These are phyloP conservation scores for Apantesis nais DNA, from an alignment of 2,888 invertebrate species.

Conservation along the genomic window DNA sequence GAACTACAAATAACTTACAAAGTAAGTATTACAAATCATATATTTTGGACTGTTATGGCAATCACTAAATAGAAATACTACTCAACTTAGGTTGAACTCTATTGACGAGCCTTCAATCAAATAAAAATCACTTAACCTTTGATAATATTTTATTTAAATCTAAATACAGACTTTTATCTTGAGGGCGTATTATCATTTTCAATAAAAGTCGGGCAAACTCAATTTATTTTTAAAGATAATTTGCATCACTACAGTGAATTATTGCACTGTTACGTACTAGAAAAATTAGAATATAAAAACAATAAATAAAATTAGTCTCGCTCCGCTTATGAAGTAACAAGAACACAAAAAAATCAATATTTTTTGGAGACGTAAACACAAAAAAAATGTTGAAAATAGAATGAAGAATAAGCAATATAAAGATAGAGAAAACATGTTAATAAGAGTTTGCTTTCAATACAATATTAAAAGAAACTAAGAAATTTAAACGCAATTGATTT, in stretches of 20 bases:
- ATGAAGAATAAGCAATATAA: no score
- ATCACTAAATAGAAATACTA: not conserved
- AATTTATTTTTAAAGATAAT: no score
- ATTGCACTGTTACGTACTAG: not conserved
- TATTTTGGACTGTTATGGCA: no score
- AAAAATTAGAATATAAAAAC: not conserved
- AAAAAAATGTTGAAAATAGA: not conserved
- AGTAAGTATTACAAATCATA: slow-evolving; percentile 58
- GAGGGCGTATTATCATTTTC: not conserved
- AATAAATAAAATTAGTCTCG: not conserved
- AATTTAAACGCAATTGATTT: no score
- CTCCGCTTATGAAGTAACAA: not conserved
- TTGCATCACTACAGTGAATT: not conserved
- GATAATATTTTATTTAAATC: not conserved
- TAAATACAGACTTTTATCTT: not conserved
- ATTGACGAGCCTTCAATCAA: not conserved
- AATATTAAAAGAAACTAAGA: not conserved
- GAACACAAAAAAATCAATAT: not conserved
- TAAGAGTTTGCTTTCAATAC: not conserved
- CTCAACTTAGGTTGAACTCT: not conserved
- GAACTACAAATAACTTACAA: slow-evolving; percentile 56
- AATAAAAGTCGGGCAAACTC: not conserved
- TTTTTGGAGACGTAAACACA: not conserved
- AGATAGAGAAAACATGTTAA: no score
- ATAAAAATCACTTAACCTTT: not conserved